These are phyloP conservation scores for Gonatopus flavifemur DNA, from an alignment of 1,140 invertebrate species.

Conservation along the genomic window DNA sequence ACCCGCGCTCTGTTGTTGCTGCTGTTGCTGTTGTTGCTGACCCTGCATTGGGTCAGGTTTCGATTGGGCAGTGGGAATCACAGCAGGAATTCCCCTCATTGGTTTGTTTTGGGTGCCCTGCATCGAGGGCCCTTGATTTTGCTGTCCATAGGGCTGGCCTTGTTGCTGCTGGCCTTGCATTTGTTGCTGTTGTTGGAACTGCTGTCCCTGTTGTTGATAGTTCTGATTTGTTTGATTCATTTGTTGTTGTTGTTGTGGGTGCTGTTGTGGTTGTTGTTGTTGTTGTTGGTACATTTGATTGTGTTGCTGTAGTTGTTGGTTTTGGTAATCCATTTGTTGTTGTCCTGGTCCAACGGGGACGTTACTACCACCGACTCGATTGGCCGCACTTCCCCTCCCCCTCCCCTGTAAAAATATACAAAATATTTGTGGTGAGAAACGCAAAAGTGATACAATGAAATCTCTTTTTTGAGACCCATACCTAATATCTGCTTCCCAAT, in stretches of 20 bases:
- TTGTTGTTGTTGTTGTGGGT: conserved; percentile 46
- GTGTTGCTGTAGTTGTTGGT: conserved; percentile 44
- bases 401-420: conserved; percentile 63
- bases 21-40: conserved; percentile 49
- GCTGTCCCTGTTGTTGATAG: conserved; percentile 23
- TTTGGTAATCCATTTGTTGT: conserved; percentile 37
- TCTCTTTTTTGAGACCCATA: too few species aligned
- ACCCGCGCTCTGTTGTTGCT: conserved; percentile 51
- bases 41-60: conserved; percentile 47
- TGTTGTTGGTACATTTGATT: conserved; percentile 42
- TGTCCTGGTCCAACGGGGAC: conserved; percentile 52
- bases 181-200: conserved; percentile 49
- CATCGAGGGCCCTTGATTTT: conserved; percentile 32
- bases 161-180: conserved; percentile 47
- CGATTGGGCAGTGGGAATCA: conserved; percentile 61
- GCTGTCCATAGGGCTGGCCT: conserved; percentile 31
- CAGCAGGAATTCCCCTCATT: conserved; percentile 63
- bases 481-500: too few species aligned
- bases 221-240: conserved; percentile 26
- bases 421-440: too few species aligned
- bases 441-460: too few species aligned
- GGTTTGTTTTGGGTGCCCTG: conserved; percentile 41
- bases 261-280: conserved; percentile 36
- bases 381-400: conserved; percentile 59
- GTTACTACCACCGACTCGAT: conserved; percentile 66